Percentiles rank a stretch among this genome's conserved stretches.
These are phyloP conservation scores for Drosophila pruinosa DNA, from an alignment of 1,140 invertebrate genomes.

Conservation along the genomic window DNA sequence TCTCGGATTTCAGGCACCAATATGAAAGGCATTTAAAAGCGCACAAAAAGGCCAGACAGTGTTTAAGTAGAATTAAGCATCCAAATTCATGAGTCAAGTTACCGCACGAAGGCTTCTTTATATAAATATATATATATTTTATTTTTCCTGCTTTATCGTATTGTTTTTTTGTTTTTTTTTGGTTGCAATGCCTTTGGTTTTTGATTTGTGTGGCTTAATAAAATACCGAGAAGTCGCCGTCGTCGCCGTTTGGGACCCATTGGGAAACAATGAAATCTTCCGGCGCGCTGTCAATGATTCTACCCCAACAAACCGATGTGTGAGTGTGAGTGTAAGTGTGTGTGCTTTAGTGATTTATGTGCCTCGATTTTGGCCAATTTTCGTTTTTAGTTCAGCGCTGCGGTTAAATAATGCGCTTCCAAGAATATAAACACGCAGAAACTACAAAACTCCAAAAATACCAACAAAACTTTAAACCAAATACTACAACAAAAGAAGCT, in stretches of 20 bases:
- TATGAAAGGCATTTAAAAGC: slow-evolving; percentile 58
- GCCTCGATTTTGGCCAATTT: slow-evolving; percentile 78
- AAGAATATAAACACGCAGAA: slow-evolving; percentile 60
- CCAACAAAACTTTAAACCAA: slow-evolving; percentile 5
- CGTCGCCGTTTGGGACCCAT: slow-evolving; percentile 53
- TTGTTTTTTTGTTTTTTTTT: slow-evolving; percentile 23
- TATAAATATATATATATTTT: slow-evolving; percentile 33
- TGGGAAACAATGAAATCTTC: slow-evolving; percentile 81
- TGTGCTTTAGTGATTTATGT: slow-evolving; percentile 66
- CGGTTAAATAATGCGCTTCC: slow-evolving; percentile 78
- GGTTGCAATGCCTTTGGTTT: slow-evolving; percentile 52
- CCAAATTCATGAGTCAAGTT: slow-evolving; percentile 77
- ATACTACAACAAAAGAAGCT: slow-evolving; percentile 21
- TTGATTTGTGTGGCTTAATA: slow-evolving; percentile 81
- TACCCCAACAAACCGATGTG: slow-evolving; percentile 58
- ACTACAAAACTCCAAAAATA: slow-evolving; percentile 7
- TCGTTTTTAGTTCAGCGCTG: slow-evolving; percentile 75
- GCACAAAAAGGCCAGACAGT: slow-evolving; percentile 39
- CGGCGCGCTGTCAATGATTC: slow-evolving; percentile 77
- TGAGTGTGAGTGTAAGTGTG: slow-evolving; percentile 29
- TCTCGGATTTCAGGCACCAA: slow-evolving; percentile 41
- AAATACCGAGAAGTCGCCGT: slow-evolving; percentile 75
- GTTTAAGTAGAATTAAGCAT: slow-evolving; percentile 77
- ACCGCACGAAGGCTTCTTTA: slow-evolving; percentile 52
- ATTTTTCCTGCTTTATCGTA: background rate